A percentile compares a stretch with the other conserved stretches of the same genome.
phyloP scores from a whole-genome alignment of 2,797 vertebrate genomes.

The Ataeniobius toweri region DNA sequence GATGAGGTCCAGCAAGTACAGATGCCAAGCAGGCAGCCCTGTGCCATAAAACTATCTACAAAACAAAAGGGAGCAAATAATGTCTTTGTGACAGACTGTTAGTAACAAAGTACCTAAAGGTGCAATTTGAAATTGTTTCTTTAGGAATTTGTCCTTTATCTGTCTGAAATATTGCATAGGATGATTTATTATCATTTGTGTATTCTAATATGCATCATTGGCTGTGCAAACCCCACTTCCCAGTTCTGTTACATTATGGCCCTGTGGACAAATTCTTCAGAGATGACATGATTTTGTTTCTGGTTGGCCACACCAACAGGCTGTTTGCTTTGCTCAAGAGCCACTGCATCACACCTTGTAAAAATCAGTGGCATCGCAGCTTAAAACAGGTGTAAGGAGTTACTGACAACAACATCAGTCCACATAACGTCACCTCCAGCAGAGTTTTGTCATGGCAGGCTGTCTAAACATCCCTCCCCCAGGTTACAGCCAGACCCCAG shows the following conservation, averaged over 20 bases:
- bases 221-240: neutral
- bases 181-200: neutral
- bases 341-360: neutral
- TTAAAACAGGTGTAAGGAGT: conserved; percentile 8
- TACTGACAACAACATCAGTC: conserved; percentile 30
- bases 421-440: conserved; percentile 51
- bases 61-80: neutral
- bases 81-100: neutral
- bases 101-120: neutral
- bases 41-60: too few species aligned
- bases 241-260: too few species aligned
- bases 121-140: neutral
- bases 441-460: conserved; percentile 24
- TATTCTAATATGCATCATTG: neutral
- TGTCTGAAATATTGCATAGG: neutral
- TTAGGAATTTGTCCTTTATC: neutral
- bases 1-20: neutral
- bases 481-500: conserved; percentile 49
- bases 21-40: too few species aligned
- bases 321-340: neutral
- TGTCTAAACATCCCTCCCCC: conserved; percentile 64
- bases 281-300: neutral
- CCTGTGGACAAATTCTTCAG: neutral
- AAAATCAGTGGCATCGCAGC: neutral
- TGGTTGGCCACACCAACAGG: neutral